Evolutionary conservation across 2,113 vertebrate species (phyloP), one percentile per base, ranked within the genome.

Genomic region (Sakesphorus luctuosus): DNA sequence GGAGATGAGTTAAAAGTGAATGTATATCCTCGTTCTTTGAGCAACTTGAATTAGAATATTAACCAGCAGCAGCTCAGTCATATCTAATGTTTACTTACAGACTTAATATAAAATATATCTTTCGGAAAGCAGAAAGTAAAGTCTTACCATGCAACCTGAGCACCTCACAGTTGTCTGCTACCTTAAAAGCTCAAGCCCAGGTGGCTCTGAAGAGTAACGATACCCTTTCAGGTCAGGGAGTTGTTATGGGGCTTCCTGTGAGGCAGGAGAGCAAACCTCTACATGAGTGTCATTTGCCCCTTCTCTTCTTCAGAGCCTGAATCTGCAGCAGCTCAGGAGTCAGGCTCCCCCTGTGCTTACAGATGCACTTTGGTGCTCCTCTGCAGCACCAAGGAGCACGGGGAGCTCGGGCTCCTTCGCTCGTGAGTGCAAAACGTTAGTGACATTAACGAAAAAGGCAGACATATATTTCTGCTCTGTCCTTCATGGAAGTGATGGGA

Each of bases 301-400:
- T 21, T 40, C 10, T 19, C 17, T 4, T 10, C 38, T 59, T 52
- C 44, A 31, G 47, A 82, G 44, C 66, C 20, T 2, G 0, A 8
- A 35, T 1, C 10, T 1, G 2, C 43, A 56, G 38, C 0, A 0
- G 14, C 21, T 12, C 1, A 1, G 63, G 21, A 69, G 44, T 40
- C 2, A 1, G 9, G 29, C 12, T n/a, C 3, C 19, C 40, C 14
- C 49, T 12, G 31, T 7, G 24, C 65, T n/a, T 8, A 1, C 47
- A 55, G 11, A 9, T 0, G 1, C 0, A 0, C 15, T 26, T 23
- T 3, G 8, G 38, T 72, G 44, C 10, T 8, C 24, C 36, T 47
- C 49, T 52, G 49, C 40, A 65, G 49, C 2, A 3, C 2, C 49
- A 43, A 11, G 1, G 6, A 66, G 29, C 52, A 53, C 68, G 40